phyloP scores from a whole-genome alignment of 2,888 invertebrate species.

The Caenorhabditis uteleia region DNA sequence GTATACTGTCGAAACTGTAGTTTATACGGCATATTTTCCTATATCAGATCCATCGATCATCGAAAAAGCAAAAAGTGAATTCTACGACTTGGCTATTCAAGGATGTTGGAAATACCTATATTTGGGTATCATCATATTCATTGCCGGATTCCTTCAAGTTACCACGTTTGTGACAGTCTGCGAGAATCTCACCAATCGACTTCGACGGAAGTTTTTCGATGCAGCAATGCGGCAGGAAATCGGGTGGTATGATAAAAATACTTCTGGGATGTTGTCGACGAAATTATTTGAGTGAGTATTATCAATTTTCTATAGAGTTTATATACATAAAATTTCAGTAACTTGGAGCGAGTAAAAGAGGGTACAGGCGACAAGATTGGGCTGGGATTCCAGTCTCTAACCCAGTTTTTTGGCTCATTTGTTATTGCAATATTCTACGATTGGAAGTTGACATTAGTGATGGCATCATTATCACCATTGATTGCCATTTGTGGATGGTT shows the following conservation, averaged over 20 bases:
- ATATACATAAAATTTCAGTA: constrained; percentile 43
- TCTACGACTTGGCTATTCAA: constrained; percentile 43
- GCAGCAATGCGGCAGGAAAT: constrained; percentile 71
- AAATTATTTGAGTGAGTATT: constrained; percentile 72
- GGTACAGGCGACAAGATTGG: constrained; percentile 68
- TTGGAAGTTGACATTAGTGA: constrained; percentile 65
- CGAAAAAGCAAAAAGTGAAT: constrained; percentile 28
- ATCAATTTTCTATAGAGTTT: not conserved
- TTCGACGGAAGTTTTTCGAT: constrained; percentile 72
- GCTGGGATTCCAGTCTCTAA: constrained; percentile 56
- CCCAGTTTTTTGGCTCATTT: constrained; percentile 64
- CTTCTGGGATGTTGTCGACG: constrained; percentile 72
- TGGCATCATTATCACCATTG: constrained; percentile 68
- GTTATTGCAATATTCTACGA: constrained; percentile 57
- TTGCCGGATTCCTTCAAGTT: constrained; percentile 60
- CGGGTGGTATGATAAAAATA: constrained; percentile 72
- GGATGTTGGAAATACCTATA: constrained; percentile 54
- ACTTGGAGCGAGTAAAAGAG: constrained; percentile 65
- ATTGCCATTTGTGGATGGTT: constrained; percentile 60
- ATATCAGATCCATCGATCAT: not conserved
- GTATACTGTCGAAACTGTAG: not conserved
- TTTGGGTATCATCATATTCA: constrained; percentile 51
- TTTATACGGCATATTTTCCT: no score
- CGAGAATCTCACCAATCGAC: constrained; percentile 72
- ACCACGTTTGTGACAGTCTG: constrained; percentile 71